Evolutionary conservation across 2,888 invertebrate species (phyloP).

Genomic region (Hypomecis atomaria): DNA sequence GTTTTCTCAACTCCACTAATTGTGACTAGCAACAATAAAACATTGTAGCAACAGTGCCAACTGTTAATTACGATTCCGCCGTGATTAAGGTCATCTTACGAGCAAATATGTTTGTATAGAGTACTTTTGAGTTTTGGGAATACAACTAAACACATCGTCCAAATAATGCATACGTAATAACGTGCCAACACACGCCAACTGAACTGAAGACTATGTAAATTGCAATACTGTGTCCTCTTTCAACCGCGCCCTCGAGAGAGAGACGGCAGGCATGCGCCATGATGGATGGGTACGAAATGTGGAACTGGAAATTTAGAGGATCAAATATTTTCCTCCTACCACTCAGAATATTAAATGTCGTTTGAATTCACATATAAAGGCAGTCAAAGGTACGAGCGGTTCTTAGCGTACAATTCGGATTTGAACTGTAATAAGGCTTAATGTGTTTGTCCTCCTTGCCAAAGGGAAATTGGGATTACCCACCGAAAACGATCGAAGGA

Average conservation of each 20-base stretch:
- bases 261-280: slow-evolving; percentile 27
- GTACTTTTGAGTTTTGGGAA: slow-evolving; percentile 15
- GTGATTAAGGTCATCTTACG: slow-evolving; percentile 3
- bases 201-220: slow-evolving; percentile 31
- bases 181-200: slow-evolving; percentile 22
- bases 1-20: slow-evolving; percentile 2
- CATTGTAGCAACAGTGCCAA: not conserved
- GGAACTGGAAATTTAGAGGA: slow-evolving; percentile 26
- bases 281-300: slow-evolving; percentile 30
- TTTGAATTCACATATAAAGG: slow-evolving; percentile 26
- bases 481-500: slow-evolving; percentile 14
- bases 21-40: slow-evolving; percentile 17
- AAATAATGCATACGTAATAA: slow-evolving; percentile 28
- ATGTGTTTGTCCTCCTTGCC: slow-evolving; percentile 25
- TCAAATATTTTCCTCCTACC: slow-evolving; percentile 31
- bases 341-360: slow-evolving; percentile 29
- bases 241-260: slow-evolving; percentile 10
- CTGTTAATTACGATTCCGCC: slow-evolving; percentile 4
- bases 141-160: slow-evolving; percentile 6
- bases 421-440: slow-evolving; percentile 23
- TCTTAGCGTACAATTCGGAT: slow-evolving; percentile 23
- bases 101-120: slow-evolving; percentile 8
- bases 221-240: slow-evolving; percentile 24
- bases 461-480: slow-evolving; percentile 20
- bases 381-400: slow-evolving; percentile 17